phyloP scores from a whole-genome alignment of 2,888 invertebrate genomes.

The Crepidodera aurea region DNA sequence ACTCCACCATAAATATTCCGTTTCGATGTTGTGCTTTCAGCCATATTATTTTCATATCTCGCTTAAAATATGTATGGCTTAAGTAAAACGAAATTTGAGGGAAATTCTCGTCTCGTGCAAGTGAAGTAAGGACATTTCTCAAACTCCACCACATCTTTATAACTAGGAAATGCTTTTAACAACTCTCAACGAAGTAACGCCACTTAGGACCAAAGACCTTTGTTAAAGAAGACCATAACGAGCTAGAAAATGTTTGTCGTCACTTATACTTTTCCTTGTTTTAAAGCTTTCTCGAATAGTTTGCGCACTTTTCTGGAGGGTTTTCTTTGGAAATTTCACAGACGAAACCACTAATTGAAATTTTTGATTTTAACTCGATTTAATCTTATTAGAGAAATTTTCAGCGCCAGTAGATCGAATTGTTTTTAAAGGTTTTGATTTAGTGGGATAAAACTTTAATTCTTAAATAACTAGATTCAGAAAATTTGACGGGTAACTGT shows the following conservation, averaged over 20 bases:
- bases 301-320: background rate
- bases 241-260: slow-evolving; percentile 39
- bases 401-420: no score
- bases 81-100: background rate
- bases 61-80: no score
- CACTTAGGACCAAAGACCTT: slow-evolving; percentile 48
- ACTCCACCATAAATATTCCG: no score
- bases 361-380: background rate
- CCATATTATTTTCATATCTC: no score
- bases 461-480: no score
- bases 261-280: slow-evolving; percentile 32
- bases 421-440: no score
- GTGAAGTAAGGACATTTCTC: slow-evolving; percentile 25
- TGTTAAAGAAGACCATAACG: slow-evolving; percentile 39
- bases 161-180: slow-evolving; percentile 60
- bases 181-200: slow-evolving; percentile 51
- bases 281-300: slow-evolving; percentile 25
- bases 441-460: no score
- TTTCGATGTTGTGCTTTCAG: no score
- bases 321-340: background rate
- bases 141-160: slow-evolving; percentile 44
- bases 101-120: background rate
- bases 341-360: background rate
- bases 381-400: no score
- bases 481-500: no score